phyloP scores from a whole-genome alignment of 37 sponge, comb jelly and placozoan species.

The Halichondria panicea region DNA sequence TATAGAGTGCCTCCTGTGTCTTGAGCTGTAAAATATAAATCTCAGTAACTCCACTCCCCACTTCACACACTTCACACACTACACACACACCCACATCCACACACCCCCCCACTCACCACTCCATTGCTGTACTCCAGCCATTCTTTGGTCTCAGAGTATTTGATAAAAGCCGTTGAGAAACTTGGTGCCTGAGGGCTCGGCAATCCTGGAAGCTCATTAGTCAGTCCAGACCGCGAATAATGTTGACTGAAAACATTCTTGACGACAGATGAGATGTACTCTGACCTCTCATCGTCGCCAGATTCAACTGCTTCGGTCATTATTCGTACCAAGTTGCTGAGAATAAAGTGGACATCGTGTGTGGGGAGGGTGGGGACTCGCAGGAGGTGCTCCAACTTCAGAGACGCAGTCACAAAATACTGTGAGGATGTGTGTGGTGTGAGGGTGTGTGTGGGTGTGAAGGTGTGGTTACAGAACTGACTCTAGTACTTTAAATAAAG shows the following conservation, averaged over 20 bases:
- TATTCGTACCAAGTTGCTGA: slow-evolving; percentile 15
- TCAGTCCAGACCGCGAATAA: background rate
- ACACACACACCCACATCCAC: slow-evolving; percentile 20
- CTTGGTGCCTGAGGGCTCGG: slow-evolving; percentile 44
- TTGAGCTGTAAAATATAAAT: slow-evolving; percentile 13
- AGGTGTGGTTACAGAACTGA: slow-evolving; percentile 26
- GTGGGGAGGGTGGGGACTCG: background rate
- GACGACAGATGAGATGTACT: slow-evolving; percentile 46
- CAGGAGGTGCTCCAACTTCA: slow-evolving; percentile 24
- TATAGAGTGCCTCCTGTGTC: slow-evolving; percentile 30
- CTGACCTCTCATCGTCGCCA: slow-evolving; percentile 37
- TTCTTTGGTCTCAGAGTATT: slow-evolving; percentile 36
- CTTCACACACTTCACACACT: background rate
- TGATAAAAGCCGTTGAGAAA: slow-evolving; percentile 55
- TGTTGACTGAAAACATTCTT: slow-evolving; percentile 25
- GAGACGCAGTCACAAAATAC: slow-evolving; percentile 44
- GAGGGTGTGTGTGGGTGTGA: slow-evolving; percentile 19
- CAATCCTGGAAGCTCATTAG: slow-evolving; percentile 24
- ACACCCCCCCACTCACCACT: slow-evolving; percentile 36
- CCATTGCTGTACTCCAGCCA: slow-evolving; percentile 59
- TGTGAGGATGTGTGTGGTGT: slow-evolving; percentile 1
- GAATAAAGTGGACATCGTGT: slow-evolving; percentile 23
- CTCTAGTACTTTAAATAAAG: no score
- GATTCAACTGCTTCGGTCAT: background rate
- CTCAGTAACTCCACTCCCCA: background rate